Evolutionary conservation across 2,113 vertebrate genomes (phyloP).

Genomic region (Phyllopteryx taeniolatus): DNA sequence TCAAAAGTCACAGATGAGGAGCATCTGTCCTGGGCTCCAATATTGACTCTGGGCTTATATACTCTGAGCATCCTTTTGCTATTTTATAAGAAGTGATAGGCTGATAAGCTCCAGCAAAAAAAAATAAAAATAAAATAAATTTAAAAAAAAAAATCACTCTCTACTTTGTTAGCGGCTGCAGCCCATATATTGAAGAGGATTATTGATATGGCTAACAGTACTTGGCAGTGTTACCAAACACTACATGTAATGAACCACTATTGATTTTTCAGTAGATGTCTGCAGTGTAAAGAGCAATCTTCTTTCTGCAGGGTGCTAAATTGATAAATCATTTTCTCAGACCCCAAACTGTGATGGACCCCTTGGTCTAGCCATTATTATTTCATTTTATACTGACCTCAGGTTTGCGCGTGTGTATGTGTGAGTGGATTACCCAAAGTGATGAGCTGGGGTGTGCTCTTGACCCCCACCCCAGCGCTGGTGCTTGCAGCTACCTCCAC

Average conservation of each 20-base stretch:
- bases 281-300: constrained; percentile 56
- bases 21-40: constrained; percentile 59
- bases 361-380: constrained; percentile 46
- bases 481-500: constrained; percentile 93
- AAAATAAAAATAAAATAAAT: neutral
- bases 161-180: constrained; percentile 65
- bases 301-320: constrained; percentile 67
- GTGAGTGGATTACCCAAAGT: constrained; percentile 82
- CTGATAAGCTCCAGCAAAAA: constrained; percentile 69
- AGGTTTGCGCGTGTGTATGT: constrained; percentile 18
- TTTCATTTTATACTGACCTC: constrained; percentile 51
- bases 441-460: constrained; percentile 89
- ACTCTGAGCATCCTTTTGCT: constrained; percentile 66
- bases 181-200: constrained; percentile 69
- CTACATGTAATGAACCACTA: constrained; percentile 73
- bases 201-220: constrained; percentile 76
- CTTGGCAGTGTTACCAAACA: constrained; percentile 71
- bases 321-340: constrained; percentile 67
- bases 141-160: constrained; percentile 58
- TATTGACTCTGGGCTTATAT: constrained; percentile 73
- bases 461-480: constrained; percentile 88
- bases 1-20: constrained; percentile 72
- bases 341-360: constrained; percentile 43
- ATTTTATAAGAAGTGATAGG: constrained; percentile 73
- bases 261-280: constrained; percentile 66